Percentiles rank a stretch among this genome's conserved stretches.
Evolutionary conservation across 1,140 invertebrate genomes (phyloP).

Genomic region (Mesaphorura yosii): DNA sequence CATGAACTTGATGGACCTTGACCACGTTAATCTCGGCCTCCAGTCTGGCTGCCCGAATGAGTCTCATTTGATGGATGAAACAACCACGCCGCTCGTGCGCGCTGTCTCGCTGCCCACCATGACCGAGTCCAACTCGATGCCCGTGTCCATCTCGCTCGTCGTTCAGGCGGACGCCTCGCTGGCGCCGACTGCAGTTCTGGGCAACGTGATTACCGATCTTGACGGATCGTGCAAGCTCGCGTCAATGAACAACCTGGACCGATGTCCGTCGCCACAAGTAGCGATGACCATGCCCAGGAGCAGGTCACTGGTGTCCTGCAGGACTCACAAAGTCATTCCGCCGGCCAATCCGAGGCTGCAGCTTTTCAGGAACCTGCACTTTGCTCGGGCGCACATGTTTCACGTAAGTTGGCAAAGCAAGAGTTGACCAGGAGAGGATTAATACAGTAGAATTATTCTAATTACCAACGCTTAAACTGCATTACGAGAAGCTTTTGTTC

Average conservation of each 20-base stretch:
- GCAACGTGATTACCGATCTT: conserved; percentile 11
- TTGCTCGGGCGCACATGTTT: conserved; percentile 25
- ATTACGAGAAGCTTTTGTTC: neutral
- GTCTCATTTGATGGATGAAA: conserved; percentile 5
- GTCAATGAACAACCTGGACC: conserved; percentile 8
- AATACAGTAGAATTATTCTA: too few relatives aligned
- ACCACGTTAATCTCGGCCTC: neutral
- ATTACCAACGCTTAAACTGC: neutral
- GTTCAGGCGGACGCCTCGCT: conserved; percentile 22
- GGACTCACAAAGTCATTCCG: conserved; percentile 11
- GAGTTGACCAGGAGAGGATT: too few relatives aligned
- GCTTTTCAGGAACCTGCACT: conserved; percentile 27
- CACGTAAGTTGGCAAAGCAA: conserved; percentile 27
- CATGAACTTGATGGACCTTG: neutral
- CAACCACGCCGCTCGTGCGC: conserved; percentile 14
- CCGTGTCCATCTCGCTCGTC: conserved; percentile 16
- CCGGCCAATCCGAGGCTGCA: conserved; percentile 16
- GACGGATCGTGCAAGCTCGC: conserved; percentile 4
- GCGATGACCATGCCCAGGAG: neutral
- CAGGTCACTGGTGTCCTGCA: conserved; percentile 7
- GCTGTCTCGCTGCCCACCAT: conserved; percentile 23
- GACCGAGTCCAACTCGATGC: neutral
- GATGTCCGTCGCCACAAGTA: neutral
- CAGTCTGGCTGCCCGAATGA: neutral
- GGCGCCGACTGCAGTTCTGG: conserved; percentile 13